Conservation (phyloP, 2,113 vertebrate genomes). For the Mobula birostris region DNA sequence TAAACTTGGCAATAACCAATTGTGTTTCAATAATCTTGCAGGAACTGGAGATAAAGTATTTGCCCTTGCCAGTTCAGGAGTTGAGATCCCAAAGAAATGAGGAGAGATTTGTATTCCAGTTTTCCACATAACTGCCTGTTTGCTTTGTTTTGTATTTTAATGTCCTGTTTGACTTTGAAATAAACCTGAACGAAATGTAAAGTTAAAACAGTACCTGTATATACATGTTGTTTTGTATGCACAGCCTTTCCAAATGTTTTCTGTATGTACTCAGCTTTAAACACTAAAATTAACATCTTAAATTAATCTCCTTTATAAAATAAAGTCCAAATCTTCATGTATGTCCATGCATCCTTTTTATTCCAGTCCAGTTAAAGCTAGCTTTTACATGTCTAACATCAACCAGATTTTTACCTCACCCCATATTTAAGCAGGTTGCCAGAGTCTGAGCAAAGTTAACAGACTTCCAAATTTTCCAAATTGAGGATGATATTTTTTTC, state of each 20-base stretch:
- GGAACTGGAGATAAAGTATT: conserved; percentile 94
- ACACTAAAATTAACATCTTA: neutral
- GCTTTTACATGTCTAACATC: neutral
- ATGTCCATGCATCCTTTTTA: neutral
- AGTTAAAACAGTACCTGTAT: conserved; percentile 15
- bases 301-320: neutral
- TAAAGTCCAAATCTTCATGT: neutral
- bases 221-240: conserved; percentile 21
- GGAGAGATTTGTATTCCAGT: neutral
- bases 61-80: conserved; percentile 86
- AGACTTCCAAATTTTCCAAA: neutral
- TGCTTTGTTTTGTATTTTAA: conserved; percentile 10
- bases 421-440: neutral
- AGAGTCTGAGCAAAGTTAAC: neutral
- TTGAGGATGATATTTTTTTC: neutral
- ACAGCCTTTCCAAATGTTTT: neutral
- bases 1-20: neutral
- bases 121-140: neutral
- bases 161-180: neutral
- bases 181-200: neutral
- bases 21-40: conserved; percentile 49
- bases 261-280: neutral
- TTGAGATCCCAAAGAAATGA: conserved; percentile 73
- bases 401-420: neutral
- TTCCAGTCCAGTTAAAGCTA: neutral